These are phyloP conservation scores for Lamproptera curius DNA, from an alignment of 2,888 invertebrate species.

Conservation along the genomic window DNA sequence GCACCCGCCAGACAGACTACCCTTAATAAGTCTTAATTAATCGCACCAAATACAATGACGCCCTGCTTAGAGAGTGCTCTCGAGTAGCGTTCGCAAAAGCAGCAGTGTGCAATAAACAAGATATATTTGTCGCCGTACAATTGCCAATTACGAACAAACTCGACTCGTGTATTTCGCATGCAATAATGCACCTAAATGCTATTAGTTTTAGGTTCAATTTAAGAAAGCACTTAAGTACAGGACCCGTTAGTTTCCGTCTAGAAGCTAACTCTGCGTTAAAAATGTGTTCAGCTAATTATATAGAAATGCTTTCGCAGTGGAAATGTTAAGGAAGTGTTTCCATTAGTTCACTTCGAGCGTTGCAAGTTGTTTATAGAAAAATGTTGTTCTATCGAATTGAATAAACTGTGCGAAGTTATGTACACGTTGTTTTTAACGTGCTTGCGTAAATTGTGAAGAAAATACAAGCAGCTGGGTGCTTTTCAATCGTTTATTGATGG, in stretches of 20 bases:
- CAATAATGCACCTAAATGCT: conserved; percentile 8
- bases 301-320: conserved; percentile 2
- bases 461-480: too few relatives aligned
- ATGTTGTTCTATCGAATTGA: too few relatives aligned
- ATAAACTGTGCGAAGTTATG: too few relatives aligned
- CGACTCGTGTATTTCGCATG: conserved; percentile 7
- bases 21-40: conserved; percentile 3
- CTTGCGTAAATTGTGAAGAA: too few relatives aligned
- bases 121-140: conserved; percentile 21
- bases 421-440: too few relatives aligned
- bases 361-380: too few relatives aligned
- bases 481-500: too few relatives aligned
- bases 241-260: conserved; percentile 2
- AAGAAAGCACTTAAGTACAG: not conserved
- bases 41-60: conserved; percentile 4
- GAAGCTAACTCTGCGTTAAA: conserved; percentile 7
- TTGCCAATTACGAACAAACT: conserved; percentile 21
- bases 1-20: too few relatives aligned
- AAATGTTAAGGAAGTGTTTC: not conserved
- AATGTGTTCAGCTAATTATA: conserved; percentile 18
- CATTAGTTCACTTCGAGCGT: not conserved
- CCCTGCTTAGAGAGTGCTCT: conserved; percentile 6
- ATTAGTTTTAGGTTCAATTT: conserved; percentile 1
- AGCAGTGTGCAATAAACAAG: conserved; percentile 16
- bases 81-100: conserved; percentile 4